These are phyloP conservation scores for Monopterus albus DNA, from an alignment of 2,113 vertebrate species.

Conservation along the genomic window DNA sequence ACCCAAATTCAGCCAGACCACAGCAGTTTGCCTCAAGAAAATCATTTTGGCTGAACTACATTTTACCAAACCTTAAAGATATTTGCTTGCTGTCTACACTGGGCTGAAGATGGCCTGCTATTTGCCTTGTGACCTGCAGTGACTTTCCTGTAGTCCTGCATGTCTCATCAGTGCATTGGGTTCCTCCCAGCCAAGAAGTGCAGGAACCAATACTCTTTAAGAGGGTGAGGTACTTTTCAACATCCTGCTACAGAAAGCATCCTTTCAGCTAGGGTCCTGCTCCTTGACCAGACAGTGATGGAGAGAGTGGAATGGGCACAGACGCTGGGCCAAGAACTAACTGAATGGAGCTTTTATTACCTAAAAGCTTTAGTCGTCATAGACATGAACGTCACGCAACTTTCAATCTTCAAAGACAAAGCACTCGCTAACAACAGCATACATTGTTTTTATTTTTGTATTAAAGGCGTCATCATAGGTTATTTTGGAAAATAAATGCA, in stretches of 20 bases:
- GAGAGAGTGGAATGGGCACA: slow-evolving; percentile 8
- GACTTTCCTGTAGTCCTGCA: slow-evolving; percentile 48
- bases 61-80: slow-evolving; percentile 50
- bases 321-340: not conserved
- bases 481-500: slow-evolving; percentile 49
- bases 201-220: slow-evolving; percentile 51
- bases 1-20: not conserved
- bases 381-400: not conserved
- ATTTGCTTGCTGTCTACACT: slow-evolving; percentile 24
- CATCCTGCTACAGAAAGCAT: slow-evolving; percentile 59
- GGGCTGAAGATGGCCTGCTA: slow-evolving; percentile 27
- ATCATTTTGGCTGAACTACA: no score
- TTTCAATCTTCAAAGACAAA: not conserved
- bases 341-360: slow-evolving; percentile 18
- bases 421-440: not conserved
- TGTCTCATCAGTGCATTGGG: slow-evolving; percentile 47
- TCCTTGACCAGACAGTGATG: slow-evolving; percentile 14
- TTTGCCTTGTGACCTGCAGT: slow-evolving; percentile 22
- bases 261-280: slow-evolving; percentile 45
- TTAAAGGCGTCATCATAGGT: not conserved
- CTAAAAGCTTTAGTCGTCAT: slow-evolving; percentile 10
- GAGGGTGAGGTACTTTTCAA: slow-evolving; percentile 37
- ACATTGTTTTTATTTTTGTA: slow-evolving; percentile 49
- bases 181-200: slow-evolving; percentile 62
- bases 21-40: slow-evolving; percentile 13